Base-by-base conservation (phyloP, 2,888 invertebrate genomes). In the Folsomia manolachei region DNA sequence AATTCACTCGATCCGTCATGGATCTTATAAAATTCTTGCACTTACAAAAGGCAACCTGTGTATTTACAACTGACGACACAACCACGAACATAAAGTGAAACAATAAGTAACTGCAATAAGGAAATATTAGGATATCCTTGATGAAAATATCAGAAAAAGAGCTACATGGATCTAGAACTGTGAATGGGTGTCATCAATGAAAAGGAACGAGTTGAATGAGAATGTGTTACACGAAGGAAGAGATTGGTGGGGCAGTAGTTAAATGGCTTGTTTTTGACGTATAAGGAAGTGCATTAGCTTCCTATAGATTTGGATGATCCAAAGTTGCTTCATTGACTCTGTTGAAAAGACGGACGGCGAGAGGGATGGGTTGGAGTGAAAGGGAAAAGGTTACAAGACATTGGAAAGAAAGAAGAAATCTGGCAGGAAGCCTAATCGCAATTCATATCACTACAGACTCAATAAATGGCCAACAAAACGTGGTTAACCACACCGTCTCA, bases 341-440 rank as follows among this genome's bases (percentile, higher is more conserved):
- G 24, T 52, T 66, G 65, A 66, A 68, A 2, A 24, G 52, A 52
- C 11, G 14, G n/a, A n/a, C n/a, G 52, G 25, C 23, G 53, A 66
- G 7, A 68, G 21, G 65, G 52, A 67, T 24, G 62, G 69, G 62
- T n/a, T 23, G 69, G n/a, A n/a, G n/a, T n/a, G n/a, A n/a, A n/a
- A n/a, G n/a, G n/a, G n/a, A n/a, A n/a, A n/a, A 69, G 69, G 69
- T 69, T 61, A 69, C 71, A 65, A 60, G 62, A 39, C 60, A 68
- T 69, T 9, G 74, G n/a, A 71, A 64, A 63, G 64, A 61, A 63
- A 71, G 27, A 64, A 56, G 62, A 56, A 56, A 63, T 63, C 64
- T 71, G 74, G 71, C 74, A 72, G 26, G 68, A 14, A 51, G 67
- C 74, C 74, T 74, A 74, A 74, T 74, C 71, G 62, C 63, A 68